Evolutionary conservation across 1,140 invertebrate species (phyloP).

Genomic region (Cryptotermes secundus): DNA sequence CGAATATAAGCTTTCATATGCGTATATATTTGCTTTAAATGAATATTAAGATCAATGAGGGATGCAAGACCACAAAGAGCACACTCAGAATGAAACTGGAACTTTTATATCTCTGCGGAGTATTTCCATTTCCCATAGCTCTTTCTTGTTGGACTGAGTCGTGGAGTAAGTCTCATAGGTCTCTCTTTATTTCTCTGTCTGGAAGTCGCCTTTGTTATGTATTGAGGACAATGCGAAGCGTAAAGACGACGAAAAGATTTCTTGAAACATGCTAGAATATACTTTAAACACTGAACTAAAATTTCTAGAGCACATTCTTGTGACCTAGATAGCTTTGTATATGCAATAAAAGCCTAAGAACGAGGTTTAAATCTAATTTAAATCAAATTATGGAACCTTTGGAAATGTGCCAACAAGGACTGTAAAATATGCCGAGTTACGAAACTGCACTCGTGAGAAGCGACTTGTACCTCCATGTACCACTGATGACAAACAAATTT

Average conservation of each 20-base stretch:
- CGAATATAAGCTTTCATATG: no score
- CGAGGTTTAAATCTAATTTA: neutral
- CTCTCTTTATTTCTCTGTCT: no score
- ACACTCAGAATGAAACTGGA: no score
- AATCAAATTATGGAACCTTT: slow-evolving; percentile 14
- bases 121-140: no score
- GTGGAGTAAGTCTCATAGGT: no score
- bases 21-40: no score
- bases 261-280: neutral
- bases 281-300: neutral
- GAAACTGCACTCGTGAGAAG: neutral
- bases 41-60: no score
- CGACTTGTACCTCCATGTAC: neutral
- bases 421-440: neutral
- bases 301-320: neutral
- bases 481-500: neutral
- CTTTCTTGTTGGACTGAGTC: no score
- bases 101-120: no score
- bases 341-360: neutral
- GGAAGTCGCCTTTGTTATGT: neutral
- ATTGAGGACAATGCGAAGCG: neutral
- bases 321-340: neutral
- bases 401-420: neutral
- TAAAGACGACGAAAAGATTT: neutral
- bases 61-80: no score